Evolutionary conservation across 2,113 vertebrate genomes (phyloP).

Genomic region (Otis tarda): DNA sequence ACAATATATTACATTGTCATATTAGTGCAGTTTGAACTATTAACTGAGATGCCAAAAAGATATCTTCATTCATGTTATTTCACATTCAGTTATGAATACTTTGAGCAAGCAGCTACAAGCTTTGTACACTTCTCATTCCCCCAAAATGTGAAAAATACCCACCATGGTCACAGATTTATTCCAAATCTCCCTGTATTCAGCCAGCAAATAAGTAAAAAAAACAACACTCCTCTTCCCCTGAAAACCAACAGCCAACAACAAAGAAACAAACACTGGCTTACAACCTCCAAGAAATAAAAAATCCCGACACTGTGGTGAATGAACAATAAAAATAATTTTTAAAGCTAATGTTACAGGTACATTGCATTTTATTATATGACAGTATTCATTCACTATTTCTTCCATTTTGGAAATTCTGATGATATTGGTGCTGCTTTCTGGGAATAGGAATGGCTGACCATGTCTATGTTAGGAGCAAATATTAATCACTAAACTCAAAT

Average conservation of each 20-base stretch:
- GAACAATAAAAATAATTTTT: not conserved
- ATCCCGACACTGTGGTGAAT: not conserved
- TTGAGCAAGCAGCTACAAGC: not conserved
- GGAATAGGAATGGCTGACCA: not conserved
- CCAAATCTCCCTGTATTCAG: not conserved
- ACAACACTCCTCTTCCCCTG: fast-evolving
- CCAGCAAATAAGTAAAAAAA: not conserved
- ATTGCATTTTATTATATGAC: not conserved
- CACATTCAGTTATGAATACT: not conserved
- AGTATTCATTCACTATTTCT: not conserved
- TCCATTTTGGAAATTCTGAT: not conserved
- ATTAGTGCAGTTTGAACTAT: slow-evolving; percentile 9
- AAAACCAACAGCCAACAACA: not conserved
- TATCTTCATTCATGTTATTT: not conserved
- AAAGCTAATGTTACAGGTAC: not conserved
- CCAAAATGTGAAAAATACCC: not conserved
- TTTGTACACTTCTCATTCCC: not conserved
- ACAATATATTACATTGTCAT: slow-evolving; percentile 29
- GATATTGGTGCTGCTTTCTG: not conserved
- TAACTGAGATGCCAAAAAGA: slow-evolving; percentile 35
- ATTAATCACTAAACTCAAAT: not conserved
- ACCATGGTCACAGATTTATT: not conserved
- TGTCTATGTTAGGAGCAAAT: not conserved
- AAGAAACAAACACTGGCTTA: not conserved
- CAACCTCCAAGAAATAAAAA: not conserved